Base-by-base conservation (phyloP, 2,888 invertebrate species). In the Scelioninae gen. 1 region DNA sequence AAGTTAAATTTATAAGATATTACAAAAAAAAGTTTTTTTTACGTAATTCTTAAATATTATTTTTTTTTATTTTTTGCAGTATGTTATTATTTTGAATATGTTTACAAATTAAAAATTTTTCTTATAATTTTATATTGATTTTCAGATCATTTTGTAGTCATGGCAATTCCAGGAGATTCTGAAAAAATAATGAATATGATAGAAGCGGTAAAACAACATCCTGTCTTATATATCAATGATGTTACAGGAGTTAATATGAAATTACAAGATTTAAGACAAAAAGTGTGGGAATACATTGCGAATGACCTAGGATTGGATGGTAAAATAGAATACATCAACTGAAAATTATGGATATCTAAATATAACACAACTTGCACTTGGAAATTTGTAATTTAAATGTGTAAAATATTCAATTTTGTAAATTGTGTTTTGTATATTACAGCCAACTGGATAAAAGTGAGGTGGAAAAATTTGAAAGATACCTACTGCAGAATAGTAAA, bases 401-500 rank as follows among this genome's bases (percentile, higher is more conserved):
- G 23, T 23, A 23, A 23, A 23, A 23, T 23, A 23, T 23, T 23
- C 1, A 23, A 23, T n/a, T n/a, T n/a, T n/a, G n/a, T n/a, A n/a
- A n/a, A n/a, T n/a, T n/a, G n/a, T 23, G 23, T 23, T 2, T 23
- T 23, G 23, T 23, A 2, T 23, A n/a, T 68, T 87, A 13, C 65
- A 92, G 92, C 89, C 13, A 85, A 84, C 0, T 92, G 91, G 91
- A 88, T 92, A 5, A 89, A 91, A 85, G 78, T 90, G 0, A 87
- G 89, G 68, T 92, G 92, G 92, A 92, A 92, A 69, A 92, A 92
- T 75, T 84, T 92, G 29, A 87, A 91, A 7, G 92, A 92, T 34
- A 92, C 92, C 0, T 92, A 92, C 45, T 91, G 91, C 23, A 89
- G 92, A 5, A 92, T 92, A 78, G 83, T 92, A 7, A 92, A 92